Percentiles rank a stretch among this genome's conserved stretches.
phyloP scores from a whole-genome alignment of 2,113 vertebrate species.

The Pyxicephalus adspersus region DNA sequence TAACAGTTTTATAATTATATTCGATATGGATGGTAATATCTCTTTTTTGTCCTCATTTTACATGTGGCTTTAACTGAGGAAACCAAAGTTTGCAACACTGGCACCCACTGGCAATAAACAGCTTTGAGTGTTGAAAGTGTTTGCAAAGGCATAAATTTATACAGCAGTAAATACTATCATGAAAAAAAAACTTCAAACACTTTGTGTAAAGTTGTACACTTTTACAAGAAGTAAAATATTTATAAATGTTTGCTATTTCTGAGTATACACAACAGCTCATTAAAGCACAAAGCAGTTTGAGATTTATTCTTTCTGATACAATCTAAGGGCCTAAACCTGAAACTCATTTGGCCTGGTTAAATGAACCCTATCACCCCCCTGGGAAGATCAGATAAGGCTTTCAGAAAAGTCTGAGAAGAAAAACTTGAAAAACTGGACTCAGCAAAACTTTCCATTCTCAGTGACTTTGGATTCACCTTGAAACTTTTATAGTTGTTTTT shows the following conservation, averaged over 20 bases:
- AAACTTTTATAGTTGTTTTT: not conserved
- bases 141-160: too few relatives aligned
- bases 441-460: slow-evolving; percentile 14
- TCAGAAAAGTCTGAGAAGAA: not conserved
- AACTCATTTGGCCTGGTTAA: not conserved
- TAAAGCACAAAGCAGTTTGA: not conserved
- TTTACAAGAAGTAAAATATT: not conserved
- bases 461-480: not conserved
- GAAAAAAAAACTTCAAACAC: too few relatives aligned
- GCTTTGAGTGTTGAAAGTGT: not conserved
- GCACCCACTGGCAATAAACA: not conserved
- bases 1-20: too few relatives aligned
- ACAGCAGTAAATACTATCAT: too few relatives aligned
- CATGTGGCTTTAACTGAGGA: not conserved
- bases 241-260: not conserved
- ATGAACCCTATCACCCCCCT: slow-evolving; percentile 13
- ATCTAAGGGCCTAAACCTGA: slow-evolving; percentile 15
- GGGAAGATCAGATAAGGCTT: slow-evolving; percentile 26
- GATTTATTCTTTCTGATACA: not conserved
- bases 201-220: not conserved
- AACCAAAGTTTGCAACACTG: not conserved
- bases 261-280: not conserved
- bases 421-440: slow-evolving; percentile 27
- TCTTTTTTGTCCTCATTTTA: not conserved
- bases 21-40: too few relatives aligned